Base-by-base conservation (phyloP, 2,113 vertebrate species). In the Aplodontia rufa region DNA sequence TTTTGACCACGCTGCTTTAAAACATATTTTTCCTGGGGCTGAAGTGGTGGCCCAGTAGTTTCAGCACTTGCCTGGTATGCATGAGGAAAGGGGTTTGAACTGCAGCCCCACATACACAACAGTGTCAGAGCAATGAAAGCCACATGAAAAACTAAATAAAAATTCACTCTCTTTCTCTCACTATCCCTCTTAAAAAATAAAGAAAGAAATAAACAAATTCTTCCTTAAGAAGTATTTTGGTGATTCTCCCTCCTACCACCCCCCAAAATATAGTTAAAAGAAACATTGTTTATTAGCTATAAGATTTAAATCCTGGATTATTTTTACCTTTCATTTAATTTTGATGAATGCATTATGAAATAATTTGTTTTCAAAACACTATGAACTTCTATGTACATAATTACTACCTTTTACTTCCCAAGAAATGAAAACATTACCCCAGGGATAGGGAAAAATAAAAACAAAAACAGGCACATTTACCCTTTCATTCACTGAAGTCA, bases 1-100 rank as follows among this genome's bases (percentile, higher is more conserved):
- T 58, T 17, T 79, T 58, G 94, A 69, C 14, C 79, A 88, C 5
- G 86, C 3, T 90, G n/a, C 32, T 68, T 58, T 95, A 87, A 89
- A 97, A 96, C 13, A 86, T 30, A 32, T 87, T 94, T 37, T 93
- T 96, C n/a, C n/a, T n/a, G n/a, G n/a, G n/a, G n/a, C n/a, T n/a
- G n/a, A n/a, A n/a, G n/a, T n/a, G n/a, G n/a, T n/a, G n/a, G n/a
- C n/a, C n/a, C n/a, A n/a, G n/a, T n/a, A n/a, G n/a, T n/a, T n/a
- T n/a, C n/a, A n/a, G n/a, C n/a, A n/a, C n/a, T n/a, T n/a, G n/a
- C n/a, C n/a, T n/a, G n/a, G n/a, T n/a, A n/a, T n/a, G n/a, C n/a
- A n/a, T n/a, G n/a, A n/a, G n/a, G n/a, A n/a, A n/a, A n/a, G n/a
- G n/a, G n/a, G n/a, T n/a, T n/a, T n/a, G n/a, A n/a, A n/a, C n/a